phyloP scores from a whole-genome alignment of 1,140 invertebrate species.

The Penaeus chinensis region DNA sequence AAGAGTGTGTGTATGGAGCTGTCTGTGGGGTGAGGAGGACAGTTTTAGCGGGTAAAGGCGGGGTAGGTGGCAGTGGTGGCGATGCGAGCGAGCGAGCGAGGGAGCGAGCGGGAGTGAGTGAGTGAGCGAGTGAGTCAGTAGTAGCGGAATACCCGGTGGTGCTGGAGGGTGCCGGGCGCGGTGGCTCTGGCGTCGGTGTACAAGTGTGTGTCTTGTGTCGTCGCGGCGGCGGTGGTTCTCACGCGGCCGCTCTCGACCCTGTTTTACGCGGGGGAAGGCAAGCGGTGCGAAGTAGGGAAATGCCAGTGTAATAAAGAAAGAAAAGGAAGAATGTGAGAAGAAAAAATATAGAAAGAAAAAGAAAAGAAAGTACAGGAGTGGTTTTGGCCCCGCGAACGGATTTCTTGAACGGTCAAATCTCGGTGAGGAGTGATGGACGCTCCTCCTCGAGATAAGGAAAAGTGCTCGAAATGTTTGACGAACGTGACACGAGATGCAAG shows the following conservation, averaged over 20 bases:
- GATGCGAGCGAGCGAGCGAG: background rate
- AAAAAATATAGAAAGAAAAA: background rate
- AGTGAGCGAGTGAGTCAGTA: slow-evolving; percentile 5
- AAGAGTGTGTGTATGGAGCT: background rate
- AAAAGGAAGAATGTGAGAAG: background rate
- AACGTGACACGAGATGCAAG: too few relatives aligned
- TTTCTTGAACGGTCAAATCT: too few relatives aligned
- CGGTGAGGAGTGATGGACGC: too few relatives aligned
- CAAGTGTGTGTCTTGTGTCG: slow-evolving; percentile 17
- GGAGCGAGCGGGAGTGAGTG: slow-evolving; percentile 8
- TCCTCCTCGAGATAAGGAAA: too few relatives aligned
- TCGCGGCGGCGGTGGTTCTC: background rate
- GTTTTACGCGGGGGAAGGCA: background rate
- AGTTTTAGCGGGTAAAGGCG: slow-evolving; percentile 1
- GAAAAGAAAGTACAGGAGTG: background rate
- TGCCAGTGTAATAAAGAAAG: too few relatives aligned
- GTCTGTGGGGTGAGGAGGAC: slow-evolving; percentile 12
- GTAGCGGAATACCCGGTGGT: slow-evolving; percentile 12
- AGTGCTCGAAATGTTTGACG: too few relatives aligned
- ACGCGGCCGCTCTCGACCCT: background rate
- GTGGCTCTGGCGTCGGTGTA: slow-evolving; percentile 9
- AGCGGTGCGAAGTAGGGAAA: background rate
- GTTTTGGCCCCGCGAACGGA: background rate
- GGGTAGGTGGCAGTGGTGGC: background rate
- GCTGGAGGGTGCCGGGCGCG: background rate